These are phyloP conservation scores for Syngnathus floridae DNA, from an alignment of 2,113 vertebrate species.

Conservation along the genomic window DNA sequence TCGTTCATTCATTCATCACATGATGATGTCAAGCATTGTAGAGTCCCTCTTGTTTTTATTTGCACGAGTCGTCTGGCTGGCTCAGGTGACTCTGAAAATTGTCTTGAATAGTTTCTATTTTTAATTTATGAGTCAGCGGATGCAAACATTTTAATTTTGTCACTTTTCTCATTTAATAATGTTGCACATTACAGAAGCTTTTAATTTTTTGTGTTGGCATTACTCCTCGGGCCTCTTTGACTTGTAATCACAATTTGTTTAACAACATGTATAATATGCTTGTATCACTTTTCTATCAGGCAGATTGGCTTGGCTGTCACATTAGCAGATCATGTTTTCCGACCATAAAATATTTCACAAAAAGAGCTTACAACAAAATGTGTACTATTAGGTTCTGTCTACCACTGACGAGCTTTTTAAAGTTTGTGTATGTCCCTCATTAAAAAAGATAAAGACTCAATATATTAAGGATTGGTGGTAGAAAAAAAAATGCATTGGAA, in stretches of 20 bases:
- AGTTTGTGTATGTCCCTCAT: neutral
- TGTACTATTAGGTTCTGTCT: neutral
- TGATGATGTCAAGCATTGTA: conserved; percentile 2
- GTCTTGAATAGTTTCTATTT: conserved; percentile 42
- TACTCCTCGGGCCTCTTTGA: neutral
- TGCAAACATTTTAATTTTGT: conserved; percentile 6
- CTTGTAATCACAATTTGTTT: conserved; percentile 2
- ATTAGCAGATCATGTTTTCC: conserved; percentile 1
- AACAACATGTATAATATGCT: conserved; percentile 1
- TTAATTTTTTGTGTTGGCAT: conserved; percentile 11
- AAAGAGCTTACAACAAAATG: neutral
- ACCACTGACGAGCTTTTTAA: neutral
- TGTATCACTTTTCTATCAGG: conserved; percentile 2
- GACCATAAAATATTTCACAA: neutral
- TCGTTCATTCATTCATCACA: neutral
- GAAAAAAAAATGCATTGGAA: neutral
- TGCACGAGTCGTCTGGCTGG: conserved; percentile 68
- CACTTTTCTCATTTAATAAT: neutral
- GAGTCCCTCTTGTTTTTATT: conserved; percentile 42
- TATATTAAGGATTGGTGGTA: neutral
- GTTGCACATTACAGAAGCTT: neutral
- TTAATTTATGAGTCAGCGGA: conserved; percentile 44
- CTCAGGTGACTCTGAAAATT: conserved; percentile 53
- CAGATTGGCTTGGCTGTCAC: neutral
- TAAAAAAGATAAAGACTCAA: neutral